Conservation (phyloP, 2,113 vertebrate genomes). For the Centropus unirufus region DNA sequence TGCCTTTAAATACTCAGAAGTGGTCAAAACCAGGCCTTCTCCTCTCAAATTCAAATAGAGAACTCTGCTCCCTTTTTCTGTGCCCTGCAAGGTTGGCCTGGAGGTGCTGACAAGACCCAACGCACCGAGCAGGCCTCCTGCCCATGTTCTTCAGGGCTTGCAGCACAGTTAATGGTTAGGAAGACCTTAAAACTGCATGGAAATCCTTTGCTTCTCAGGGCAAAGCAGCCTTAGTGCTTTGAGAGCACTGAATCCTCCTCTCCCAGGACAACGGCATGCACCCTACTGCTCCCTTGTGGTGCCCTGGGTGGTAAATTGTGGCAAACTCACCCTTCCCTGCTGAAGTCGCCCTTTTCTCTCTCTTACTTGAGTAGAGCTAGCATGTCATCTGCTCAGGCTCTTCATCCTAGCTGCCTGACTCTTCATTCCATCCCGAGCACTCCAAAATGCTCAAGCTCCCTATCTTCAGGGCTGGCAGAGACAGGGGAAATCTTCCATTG, state of each 20-base stretch:
- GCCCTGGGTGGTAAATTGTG: neutral
- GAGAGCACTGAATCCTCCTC: neutral
- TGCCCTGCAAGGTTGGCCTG: neutral
- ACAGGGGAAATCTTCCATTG: neutral
- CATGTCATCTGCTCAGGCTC: neutral
- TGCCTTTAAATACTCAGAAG: neutral
- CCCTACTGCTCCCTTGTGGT: neutral
- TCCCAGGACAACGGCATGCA: neutral
- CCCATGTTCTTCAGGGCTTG: neutral
- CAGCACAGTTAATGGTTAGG: neutral
- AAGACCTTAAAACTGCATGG: neutral
- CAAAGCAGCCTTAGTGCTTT: neutral
- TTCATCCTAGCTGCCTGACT: neutral
- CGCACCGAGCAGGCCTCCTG: neutral
- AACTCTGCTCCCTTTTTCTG: neutral
- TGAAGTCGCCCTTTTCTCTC: neutral
- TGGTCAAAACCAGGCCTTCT: neutral
- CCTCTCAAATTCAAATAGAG: neutral
- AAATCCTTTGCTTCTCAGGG: neutral
- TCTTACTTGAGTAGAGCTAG: neutral
- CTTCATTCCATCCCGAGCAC: neutral
- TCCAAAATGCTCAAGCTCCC: neutral
- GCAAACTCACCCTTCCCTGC: neutral
- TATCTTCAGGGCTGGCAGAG: neutral
- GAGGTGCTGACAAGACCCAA: neutral